Evolutionary conservation across 2,888 invertebrate genomes (phyloP).

Genomic region (Gari tellinella): DNA sequence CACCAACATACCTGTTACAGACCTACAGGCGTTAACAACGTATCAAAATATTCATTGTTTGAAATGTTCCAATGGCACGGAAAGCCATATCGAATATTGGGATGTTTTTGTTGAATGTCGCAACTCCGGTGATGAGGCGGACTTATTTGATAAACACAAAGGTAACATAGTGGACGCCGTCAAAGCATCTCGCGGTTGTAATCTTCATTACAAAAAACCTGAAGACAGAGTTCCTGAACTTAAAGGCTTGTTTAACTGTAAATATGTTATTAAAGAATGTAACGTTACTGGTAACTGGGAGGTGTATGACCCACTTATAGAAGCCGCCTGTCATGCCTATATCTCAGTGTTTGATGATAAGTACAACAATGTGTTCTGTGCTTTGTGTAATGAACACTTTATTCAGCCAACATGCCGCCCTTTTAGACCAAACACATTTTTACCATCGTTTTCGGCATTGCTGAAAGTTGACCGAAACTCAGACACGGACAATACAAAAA

Average conservation of each 20-base stretch:
- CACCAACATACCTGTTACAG: neutral
- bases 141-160: neutral
- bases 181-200: neutral
- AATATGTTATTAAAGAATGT: neutral
- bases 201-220: slow-evolving; percentile 1
- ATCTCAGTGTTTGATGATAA: neutral
- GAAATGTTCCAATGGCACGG: neutral
- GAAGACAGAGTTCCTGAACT: neutral
- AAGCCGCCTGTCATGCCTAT: slow-evolving; percentile 11
- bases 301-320: slow-evolving; percentile 17
- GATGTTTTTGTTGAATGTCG: neutral
- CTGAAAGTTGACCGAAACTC: no score
- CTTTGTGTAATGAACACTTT: slow-evolving; percentile 12
- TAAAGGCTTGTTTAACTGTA: neutral
- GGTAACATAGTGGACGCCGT: slow-evolving; percentile 2
- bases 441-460: no score
- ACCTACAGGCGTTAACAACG: neutral
- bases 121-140: neutral
- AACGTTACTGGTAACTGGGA: slow-evolving; percentile 26
- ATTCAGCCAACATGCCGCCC: no score
- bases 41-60: neutral
- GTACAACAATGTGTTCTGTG: slow-evolving; percentile 27
- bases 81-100: neutral
- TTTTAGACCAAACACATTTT: no score
- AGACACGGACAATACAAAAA: no score